Conservation (phyloP, 1,140 invertebrate genomes). For the Camponotus floridanus region DNA sequence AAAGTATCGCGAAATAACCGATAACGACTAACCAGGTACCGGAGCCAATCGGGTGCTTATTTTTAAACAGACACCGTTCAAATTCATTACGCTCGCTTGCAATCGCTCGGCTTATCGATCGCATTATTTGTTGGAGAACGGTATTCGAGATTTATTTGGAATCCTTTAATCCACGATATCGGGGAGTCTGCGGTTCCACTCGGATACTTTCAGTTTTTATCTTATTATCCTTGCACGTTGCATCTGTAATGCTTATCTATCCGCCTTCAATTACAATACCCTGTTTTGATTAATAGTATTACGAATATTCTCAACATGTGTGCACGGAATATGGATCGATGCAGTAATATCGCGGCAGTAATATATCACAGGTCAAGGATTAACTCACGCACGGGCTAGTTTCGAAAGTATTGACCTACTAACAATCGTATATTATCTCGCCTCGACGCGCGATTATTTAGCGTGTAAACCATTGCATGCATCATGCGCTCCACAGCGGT, state of each 20-base stretch:
- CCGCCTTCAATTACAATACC: background rate
- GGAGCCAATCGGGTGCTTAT: constrained; percentile 5
- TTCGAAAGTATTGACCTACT: constrained; percentile 48
- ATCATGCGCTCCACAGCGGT: background rate
- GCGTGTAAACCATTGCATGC: background rate
- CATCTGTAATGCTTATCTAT: constrained; percentile 1
- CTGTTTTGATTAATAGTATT: background rate
- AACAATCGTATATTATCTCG: constrained; percentile 7
- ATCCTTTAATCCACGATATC: background rate
- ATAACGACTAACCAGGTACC: constrained; percentile 37
- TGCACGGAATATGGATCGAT: background rate
- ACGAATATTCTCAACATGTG: background rate
- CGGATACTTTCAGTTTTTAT: background rate
- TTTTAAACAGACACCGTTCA: constrained; percentile 35
- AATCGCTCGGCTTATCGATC: constrained; percentile 1
- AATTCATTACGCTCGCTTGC: constrained; percentile 22
- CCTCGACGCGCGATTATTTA: constrained; percentile 30
- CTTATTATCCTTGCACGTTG: background rate
- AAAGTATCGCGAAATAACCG: constrained; percentile 40
- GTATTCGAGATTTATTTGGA: constrained; percentile 15
- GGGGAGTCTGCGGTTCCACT: background rate
- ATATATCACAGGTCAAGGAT: constrained; percentile 19
- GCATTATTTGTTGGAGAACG: constrained; percentile 24
- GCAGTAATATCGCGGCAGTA: background rate
- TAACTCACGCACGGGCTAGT: background rate